Base-by-base conservation (phyloP, 2,797 vertebrate species). In the Natrix natrix region DNA sequence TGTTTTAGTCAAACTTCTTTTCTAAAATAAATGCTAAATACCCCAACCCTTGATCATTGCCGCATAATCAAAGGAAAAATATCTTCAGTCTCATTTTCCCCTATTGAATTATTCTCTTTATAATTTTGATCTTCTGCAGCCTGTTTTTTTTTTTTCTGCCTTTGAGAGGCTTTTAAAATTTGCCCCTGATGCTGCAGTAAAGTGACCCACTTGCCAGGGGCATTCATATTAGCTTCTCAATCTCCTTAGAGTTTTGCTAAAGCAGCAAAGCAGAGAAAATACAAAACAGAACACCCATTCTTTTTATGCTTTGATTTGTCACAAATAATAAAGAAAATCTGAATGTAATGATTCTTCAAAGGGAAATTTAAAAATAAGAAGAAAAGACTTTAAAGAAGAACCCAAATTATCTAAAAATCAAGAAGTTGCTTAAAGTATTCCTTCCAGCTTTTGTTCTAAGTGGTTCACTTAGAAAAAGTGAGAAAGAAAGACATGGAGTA, bases 71-170 rank as follows among this genome's bases (percentile, higher is more conserved):
- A 93, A 91, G 57, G 24, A 88, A 59, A 91, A 91, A 69, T 91
- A 91, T 93, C 22, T 74, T 86, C 88, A 89, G 48, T 57, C 32
- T 86, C 61, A 22, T 88, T 69, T 43, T 11, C 22, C 11, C 60
- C 78, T 32, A 14, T 28, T 61, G 2, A 93, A 92, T 91, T 88
- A 92, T 94, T 90, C 91, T 88, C 48, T 91, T 93, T 93, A 86
- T 63, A 61, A 56, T 74, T 90, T 48, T 43, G 59, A 55, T 74
- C 0, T 20, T 74, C 56, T 43, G 4, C 20, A 87, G 37, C 17
- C 7, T 56, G 43, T 59, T n/a, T 48, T 74, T 60, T 54, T 37
- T 37, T 37, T 59, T 83, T 83, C 43, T 20, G 55, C 37, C 48
- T 55, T 88, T 63, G 43, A 87, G 48, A 56, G 78, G n/a, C 12